Evolutionary conservation across 2,888 invertebrate species (phyloP), one percentile per base, ranked within the genome.

Genomic region (Orthosia gracilis): DNA sequence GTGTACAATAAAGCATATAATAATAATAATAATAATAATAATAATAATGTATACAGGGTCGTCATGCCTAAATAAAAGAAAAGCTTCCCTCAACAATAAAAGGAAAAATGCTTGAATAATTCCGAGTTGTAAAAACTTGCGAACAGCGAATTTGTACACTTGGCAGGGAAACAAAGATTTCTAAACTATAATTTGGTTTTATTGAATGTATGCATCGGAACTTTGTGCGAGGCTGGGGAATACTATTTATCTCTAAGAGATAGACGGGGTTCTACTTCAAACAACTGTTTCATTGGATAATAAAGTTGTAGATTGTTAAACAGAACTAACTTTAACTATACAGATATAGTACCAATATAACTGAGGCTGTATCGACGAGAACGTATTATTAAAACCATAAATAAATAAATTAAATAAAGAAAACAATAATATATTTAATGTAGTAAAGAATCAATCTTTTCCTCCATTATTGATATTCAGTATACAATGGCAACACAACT

Each of bases 51-150:
- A 21, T 26, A 59, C 21, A 49, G 2, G 31, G 4, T 49, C n/a
- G 7, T 18, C 18, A 73, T 47, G n/a, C 40, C 18, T 49, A 55
- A 62, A 62, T 71, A 80, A 73, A 79, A 57, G 2, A 31, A 79
- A 49, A 80, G 26, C 59, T 73, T 45, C 12, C 45, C 64, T 57
- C 50, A 3, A 68, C 55, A 62, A 68, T 65, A 45, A 18, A 67
- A 65, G 45, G 31, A 54, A 54, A 26, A 84, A 47, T 65, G 71
- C 70, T 59, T 71, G 81, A 84, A 82, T 71, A 80, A 82, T 80
- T 69, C 69, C 11, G 31, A 52, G 54, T 65, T 68, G 70, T 80
- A 71, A 68, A 83, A 80, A 75, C 70, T 84, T 71, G 68, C 7
- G 54, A 61, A 72, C 65, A 62, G 11, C 26, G 58, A 66, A 52